Conservation (phyloP, 64 coral and sea anemone genomes). For the Actinia equina region DNA sequence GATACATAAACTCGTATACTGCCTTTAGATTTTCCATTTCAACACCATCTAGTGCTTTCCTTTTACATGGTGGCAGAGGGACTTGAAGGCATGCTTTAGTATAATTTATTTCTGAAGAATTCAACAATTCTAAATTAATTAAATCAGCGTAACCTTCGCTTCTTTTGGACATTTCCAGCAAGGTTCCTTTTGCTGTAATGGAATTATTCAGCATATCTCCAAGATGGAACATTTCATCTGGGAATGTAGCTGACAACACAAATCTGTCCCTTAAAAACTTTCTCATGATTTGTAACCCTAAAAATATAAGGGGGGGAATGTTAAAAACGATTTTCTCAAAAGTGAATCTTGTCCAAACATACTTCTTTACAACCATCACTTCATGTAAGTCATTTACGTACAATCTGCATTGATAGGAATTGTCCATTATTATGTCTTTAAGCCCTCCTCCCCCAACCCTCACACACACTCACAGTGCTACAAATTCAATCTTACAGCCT, state of each 20-base stretch:
- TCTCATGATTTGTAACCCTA: constrained; percentile 50
- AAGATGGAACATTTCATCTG: constrained; percentile 5
- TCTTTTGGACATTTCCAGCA: background rate
- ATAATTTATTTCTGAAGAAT: too few species aligned
- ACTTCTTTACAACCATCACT: too few species aligned
- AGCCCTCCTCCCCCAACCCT: too few species aligned
- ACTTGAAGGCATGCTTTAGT: constrained; percentile 7
- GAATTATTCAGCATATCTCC: constrained; percentile 6
- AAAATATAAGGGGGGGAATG: background rate
- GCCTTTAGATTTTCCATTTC: background rate
- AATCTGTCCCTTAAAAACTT: constrained; percentile 41
- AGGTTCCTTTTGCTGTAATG: background rate
- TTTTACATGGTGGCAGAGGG: constrained; percentile 45
- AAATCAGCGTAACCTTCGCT: background rate
- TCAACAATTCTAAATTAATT: background rate
- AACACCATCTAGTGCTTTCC: constrained; percentile 14
- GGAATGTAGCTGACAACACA: constrained; percentile 2
- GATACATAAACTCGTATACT: constrained; percentile 16
- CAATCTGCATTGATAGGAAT: too few species aligned
- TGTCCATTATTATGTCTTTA: too few species aligned
- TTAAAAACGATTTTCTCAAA: background rate
- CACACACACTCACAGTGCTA: too few species aligned
- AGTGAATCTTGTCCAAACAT: too few species aligned
- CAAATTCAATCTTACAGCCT: too few species aligned
- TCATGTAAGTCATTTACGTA: too few species aligned